Percentiles rank a stretch among this genome's conserved stretches.
phyloP scores from a whole-genome alignment of 2,888 invertebrate species.

The Polyommatus icarus region DNA sequence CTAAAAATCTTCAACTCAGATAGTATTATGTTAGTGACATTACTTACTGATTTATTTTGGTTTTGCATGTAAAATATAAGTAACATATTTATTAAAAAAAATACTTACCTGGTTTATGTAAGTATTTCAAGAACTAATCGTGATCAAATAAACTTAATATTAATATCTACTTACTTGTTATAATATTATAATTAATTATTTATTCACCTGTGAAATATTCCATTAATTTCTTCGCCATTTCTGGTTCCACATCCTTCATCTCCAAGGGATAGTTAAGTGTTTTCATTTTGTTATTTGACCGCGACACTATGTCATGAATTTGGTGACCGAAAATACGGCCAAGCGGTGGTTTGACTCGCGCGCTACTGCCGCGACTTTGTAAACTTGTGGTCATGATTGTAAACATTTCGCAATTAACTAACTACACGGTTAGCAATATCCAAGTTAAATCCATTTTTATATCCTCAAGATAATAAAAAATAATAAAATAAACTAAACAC shows the following conservation, averaged over 20 bases:
- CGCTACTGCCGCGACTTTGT: background rate
- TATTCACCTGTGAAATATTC: conserved; percentile 47
- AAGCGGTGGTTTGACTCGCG: background rate
- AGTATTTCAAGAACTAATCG: no score
- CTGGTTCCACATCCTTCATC: conserved; percentile 44
- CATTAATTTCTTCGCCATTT: conserved; percentile 44
- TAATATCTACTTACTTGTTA: no score
- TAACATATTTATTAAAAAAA: no score
- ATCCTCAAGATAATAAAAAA: background rate
- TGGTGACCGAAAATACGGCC: conserved; percentile 4
- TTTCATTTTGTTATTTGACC: conserved; percentile 28
- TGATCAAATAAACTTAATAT: no score
- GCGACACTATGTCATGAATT: background rate
- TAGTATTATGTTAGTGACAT: no score
- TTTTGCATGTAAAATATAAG: no score
- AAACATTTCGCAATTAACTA: background rate
- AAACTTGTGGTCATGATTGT: conserved; percentile 2
- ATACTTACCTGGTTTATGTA: no score
- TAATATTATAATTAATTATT: conserved; percentile 12
- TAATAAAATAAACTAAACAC: background rate
- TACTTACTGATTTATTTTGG: no score
- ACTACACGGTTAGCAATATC: background rate
- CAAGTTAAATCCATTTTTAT: background rate
- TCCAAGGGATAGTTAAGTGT: conserved; percentile 42
- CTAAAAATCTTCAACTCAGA: no score